phyloP scores from a whole-genome alignment of 2,888 invertebrate species.

The Seira musarum region DNA sequence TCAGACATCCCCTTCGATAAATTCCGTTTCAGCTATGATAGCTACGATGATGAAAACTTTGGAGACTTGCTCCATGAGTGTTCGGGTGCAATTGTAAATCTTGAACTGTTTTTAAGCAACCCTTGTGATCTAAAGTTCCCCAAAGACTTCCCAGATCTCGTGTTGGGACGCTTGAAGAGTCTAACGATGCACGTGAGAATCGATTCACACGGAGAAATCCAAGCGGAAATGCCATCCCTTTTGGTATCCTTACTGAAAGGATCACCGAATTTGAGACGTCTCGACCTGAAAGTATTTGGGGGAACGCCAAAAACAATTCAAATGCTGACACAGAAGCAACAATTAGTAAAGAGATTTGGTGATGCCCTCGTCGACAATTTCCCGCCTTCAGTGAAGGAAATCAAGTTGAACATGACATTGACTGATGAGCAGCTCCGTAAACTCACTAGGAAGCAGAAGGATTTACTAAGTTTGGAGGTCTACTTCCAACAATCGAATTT shows the following conservation, averaged over 20 bases:
- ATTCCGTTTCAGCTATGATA: constrained; percentile 43
- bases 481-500: constrained; percentile 51
- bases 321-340: constrained; percentile 16
- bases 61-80: constrained; percentile 47
- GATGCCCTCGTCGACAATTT: constrained; percentile 35
- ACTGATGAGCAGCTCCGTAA: constrained; percentile 41
- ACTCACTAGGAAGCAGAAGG: constrained; percentile 22
- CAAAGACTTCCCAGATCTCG: constrained; percentile 44
- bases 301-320: constrained; percentile 32
- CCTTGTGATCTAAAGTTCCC: constrained; percentile 52
- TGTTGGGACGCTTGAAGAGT: constrained; percentile 29
- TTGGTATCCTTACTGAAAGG: constrained; percentile 28
- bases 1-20: constrained; percentile 47
- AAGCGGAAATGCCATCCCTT: constrained; percentile 49
- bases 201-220: constrained; percentile 34
- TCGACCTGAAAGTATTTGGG: constrained; percentile 40
- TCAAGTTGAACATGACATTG: constrained; percentile 47
- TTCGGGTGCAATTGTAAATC: constrained; percentile 33
- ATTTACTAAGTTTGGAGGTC: constrained; percentile 37
- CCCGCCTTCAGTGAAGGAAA: constrained; percentile 24
- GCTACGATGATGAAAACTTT: constrained; percentile 50
- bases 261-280: constrained; percentile 29
- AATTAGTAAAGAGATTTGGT: constrained; percentile 34
- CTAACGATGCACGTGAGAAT: constrained; percentile 42
- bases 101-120: constrained; percentile 42